Evolutionary conservation across 1,140 invertebrate species (phyloP), one percentile per base, ranked within the genome.

Genomic region (Aphaenogaster ashmeadi): DNA sequence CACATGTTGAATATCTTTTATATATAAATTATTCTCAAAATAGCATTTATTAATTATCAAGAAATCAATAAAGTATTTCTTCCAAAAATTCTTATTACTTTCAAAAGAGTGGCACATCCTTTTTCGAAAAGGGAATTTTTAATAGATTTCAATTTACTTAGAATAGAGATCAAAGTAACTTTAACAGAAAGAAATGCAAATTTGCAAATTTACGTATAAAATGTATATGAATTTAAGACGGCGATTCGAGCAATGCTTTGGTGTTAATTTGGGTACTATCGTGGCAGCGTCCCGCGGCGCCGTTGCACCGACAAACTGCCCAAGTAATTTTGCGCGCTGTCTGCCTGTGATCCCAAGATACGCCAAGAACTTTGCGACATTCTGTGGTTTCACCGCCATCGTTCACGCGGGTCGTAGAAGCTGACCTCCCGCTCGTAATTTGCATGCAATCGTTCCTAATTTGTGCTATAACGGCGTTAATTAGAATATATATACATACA

Each of bases 321-420:
- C 11, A 80, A 81, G 75, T 86, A 90, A 90, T 90, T 90, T 90
- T 81, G n/a, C 62, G 21, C 60, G 18, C 69, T 66, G 58, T 62
- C 77, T 71, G 67, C 54, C 88, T 90, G 89, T 56, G 56, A 91
- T 44, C 21, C 18, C 71, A 56, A 88, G 78, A 88, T 88, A 88
- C 78, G 72, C 80, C 41, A 27, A 84, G 54, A 90, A 90, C 87
- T 90, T 90, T 87, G 60, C 64, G 62, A 60, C 54, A 50, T 33
- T 81, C 62, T 27, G 78, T 41, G 36, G 47, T 81, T 60, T n/a
- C 47, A 52, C 66, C 50, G 27, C 50, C 80, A n/a, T 79, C 74
- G 11, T 80, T 78, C 58, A 15, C 75, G 11, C 21, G 27, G 85
- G 56, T 50, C 66, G 13, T 52, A 38, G 8, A 54, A 79, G 15